Evolutionary conservation across 2,888 invertebrate species (phyloP).

Genomic region (Drosophila neonasuta): DNA sequence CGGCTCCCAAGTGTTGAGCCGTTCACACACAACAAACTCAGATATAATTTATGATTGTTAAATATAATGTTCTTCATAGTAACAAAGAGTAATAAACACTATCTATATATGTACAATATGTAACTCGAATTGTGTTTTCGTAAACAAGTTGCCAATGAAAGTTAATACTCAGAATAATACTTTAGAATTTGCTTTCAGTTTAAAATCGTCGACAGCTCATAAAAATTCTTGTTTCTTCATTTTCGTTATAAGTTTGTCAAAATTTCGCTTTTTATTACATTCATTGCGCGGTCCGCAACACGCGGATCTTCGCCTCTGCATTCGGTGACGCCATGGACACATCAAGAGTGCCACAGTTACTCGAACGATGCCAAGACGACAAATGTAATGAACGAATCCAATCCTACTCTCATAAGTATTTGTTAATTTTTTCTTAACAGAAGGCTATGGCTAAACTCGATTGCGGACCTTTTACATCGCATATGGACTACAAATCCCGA

Average conservation of each 20-base stretch:
- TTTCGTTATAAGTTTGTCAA: constrained; percentile 22
- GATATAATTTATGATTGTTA: constrained; percentile 69
- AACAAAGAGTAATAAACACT: constrained; percentile 64
- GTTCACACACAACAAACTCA: constrained; percentile 47
- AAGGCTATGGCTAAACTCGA: constrained; percentile 23
- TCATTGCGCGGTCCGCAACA: constrained; percentile 20
- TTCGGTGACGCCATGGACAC: neutral
- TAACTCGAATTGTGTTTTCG: neutral
- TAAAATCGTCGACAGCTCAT: neutral
- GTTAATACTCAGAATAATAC: neutral
- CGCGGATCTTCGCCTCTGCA: constrained; percentile 10
- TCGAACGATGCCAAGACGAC: constrained; percentile 8
- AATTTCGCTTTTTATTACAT: constrained; percentile 35
- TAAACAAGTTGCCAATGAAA: constrained; percentile 7
- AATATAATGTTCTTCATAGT: constrained; percentile 63
- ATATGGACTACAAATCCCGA: constrained; percentile 95
- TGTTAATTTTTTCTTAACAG: neutral
- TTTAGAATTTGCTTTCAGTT: constrained; percentile 1
- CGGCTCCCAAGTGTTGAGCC: constrained; percentile 21
- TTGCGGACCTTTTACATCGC: constrained; percentile 82
- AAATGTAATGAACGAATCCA: neutral
- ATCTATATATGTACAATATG: constrained; percentile 18
- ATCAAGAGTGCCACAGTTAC: constrained; percentile 7
- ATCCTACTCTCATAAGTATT: neutral
- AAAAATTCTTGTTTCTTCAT: constrained; percentile 7